Evolutionary conservation across 2,888 invertebrate species (phyloP), one percentile per base, ranked within the genome.

Genomic region (Agrotis segetum): DNA sequence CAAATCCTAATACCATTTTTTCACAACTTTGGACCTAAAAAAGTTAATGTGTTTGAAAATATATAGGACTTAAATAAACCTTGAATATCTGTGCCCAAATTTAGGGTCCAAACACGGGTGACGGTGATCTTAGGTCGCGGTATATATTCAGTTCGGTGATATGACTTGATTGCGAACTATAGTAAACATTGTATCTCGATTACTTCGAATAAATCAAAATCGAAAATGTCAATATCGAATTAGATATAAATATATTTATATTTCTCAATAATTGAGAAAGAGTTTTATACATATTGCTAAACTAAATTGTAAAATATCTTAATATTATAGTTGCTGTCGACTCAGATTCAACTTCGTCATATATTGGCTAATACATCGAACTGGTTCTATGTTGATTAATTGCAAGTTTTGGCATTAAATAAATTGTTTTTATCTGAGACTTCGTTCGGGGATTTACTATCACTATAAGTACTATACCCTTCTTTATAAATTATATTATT

Each of bases 81-180:
- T 49, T 6, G 13, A 53, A 29, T 21, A 67, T 59, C 47, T 44
- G 40, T 9, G 7, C n/a, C 7, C 16, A 44, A 56, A 19, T 17
- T 47, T 61, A 16, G 9, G 68, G 13, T 14, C 11, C 60, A n/a
- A 16, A 52, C 29, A 3, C 34, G 24, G 55, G 6, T 21, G 46
- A 14, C 19, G 49, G 55, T 40, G 50, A 74, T 16, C 1, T 69
- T 50, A 69, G 69, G 76, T 74, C 52, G 34, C 7, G 6, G 21
- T 58, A 14, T 29, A 53, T 13, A 5, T 53, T 29, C 44, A 63
- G 77, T 53, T 75, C 74, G 24, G 44, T 60, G 71, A 63, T 60
- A 53, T 19, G 14, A n/a, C 19, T 53, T 34, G 14, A 13, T 71
- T 50, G 53, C 19, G 17, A n/a, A n/a, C 49, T 16, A 59, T 56